Percentiles rank a stretch among this genome's conserved stretches.
phyloP scores from a whole-genome alignment of 2,888 invertebrate genomes.

The Plemyria rubiginata region DNA sequence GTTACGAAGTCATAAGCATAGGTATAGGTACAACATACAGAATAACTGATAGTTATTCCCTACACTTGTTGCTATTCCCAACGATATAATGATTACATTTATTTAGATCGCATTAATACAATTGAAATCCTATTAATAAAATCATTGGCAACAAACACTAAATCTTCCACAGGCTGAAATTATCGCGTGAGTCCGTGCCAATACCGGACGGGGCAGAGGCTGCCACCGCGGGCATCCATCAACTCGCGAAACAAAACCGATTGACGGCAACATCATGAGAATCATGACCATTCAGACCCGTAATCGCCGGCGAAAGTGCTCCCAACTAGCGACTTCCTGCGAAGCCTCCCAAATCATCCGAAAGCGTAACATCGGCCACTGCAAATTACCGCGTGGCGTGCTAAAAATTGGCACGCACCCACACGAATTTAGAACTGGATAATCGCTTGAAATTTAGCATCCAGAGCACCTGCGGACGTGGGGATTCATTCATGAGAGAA shows the following conservation, averaged over 20 bases:
- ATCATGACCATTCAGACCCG: conserved; percentile 50
- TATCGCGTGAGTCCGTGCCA: conserved; percentile 76
- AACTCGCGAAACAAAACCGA: conserved; percentile 50
- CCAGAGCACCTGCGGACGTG: conserved; percentile 73
- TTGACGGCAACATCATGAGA: conserved; percentile 55
- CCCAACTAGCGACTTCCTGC: conserved; percentile 73
- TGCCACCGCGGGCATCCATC: conserved; percentile 48
- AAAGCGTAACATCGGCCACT: conserved; percentile 70
- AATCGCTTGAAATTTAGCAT: conserved; percentile 72
- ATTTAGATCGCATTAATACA: conserved; percentile 50
- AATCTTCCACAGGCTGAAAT: conserved; percentile 71
- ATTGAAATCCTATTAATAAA: conserved; percentile 67
- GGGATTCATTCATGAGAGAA: conserved; percentile 79
- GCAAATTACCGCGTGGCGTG: conserved; percentile 79
- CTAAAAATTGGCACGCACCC: conserved; percentile 71
- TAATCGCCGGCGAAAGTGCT: conserved; percentile 65
- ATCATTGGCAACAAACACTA: conserved; percentile 72
- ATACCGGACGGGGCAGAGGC: conserved; percentile 56
- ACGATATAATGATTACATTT: conserved; percentile 35
- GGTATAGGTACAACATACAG: too few relatives aligned
- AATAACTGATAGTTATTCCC: too few relatives aligned
- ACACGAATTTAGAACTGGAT: conserved; percentile 69
- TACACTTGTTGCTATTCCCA: conserved; percentile 6
- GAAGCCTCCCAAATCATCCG: conserved; percentile 62
- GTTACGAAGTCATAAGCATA: too few relatives aligned